Conservation (phyloP, 2,113 vertebrate genomes). For the Macquaria ambigua region DNA sequence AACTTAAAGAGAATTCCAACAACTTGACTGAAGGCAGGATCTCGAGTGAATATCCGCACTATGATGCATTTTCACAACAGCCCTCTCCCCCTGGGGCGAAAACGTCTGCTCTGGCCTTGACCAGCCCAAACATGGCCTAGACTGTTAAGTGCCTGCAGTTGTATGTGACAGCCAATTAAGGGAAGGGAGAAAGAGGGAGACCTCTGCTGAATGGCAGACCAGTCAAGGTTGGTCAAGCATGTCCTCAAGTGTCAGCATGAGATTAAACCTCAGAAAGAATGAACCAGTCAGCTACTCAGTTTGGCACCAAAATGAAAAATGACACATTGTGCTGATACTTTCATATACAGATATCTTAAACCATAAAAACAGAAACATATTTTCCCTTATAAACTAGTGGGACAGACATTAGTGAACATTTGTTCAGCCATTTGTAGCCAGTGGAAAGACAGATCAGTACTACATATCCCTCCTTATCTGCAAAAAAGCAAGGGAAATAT, state of each 20-base stretch:
- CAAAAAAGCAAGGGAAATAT: not conserved
- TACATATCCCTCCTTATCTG: not conserved
- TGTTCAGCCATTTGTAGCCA: not conserved
- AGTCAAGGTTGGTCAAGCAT: slow-evolving; percentile 47
- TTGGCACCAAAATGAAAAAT: not conserved
- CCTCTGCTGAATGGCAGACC: slow-evolving; percentile 8
- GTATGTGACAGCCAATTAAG: slow-evolving; percentile 44
- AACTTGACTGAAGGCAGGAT: not conserved
- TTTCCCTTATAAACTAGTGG: not conserved
- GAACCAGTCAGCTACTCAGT: not conserved
- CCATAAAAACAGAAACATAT: not conserved
- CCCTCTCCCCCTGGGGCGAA: not conserved
- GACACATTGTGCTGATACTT: not conserved
- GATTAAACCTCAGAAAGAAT: slow-evolving; percentile 8
- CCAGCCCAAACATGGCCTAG: slow-evolving; percentile 32
- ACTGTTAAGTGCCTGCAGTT: slow-evolving; percentile 44
- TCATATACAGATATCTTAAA: not conserved
- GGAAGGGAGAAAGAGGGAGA: not conserved
- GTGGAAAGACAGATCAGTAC: not conserved
- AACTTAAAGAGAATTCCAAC: not conserved
- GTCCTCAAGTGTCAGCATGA: slow-evolving; percentile 50
- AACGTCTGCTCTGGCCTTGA: slow-evolving; percentile 38
- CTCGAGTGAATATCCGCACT: not conserved
- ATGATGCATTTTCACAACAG: slow-evolving; percentile 3
- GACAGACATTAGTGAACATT: not conserved